Base-by-base conservation (phyloP, 37 sponge, comb jelly and placozoan species). In the Theonella swinhoei region DNA sequence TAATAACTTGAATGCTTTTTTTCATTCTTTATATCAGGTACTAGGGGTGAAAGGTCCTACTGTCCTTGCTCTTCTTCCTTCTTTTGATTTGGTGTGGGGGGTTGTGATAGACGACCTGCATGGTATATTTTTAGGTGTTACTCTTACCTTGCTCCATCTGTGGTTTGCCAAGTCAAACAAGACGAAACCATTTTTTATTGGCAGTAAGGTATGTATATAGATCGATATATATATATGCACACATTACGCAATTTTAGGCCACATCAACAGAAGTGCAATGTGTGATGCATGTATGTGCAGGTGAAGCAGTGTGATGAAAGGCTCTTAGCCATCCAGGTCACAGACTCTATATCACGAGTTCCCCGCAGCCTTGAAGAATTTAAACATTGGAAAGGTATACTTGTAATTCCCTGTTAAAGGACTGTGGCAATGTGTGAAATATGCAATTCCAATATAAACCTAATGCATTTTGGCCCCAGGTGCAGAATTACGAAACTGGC, bases 31-130 rank as follows among this genome's bases (percentile, higher is more conserved):
- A n/a, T n/a, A n/a, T n/a, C 36, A 69, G 70, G 70, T 69, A 30
- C 22, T 20, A 31, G 70, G 70, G 36, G 36, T 69, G 3, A 69
- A 69, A 69, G 70, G 70, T n/a, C 35, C 36, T 30, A 30, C 70
- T 69, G 70, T 69, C 22, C 34, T 69, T 35, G 70, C 70, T 69
- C 32, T 69, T 30, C 70, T 31, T 30, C 70, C 70, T 4, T 34
- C 20, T 2, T 69, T 69, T 69, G 70, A 69, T 69, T 31, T 30
- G 28, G 70, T 69, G 36, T 34, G 32, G 22, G 70, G 70, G 32
- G 36, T 69, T 30, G 70, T 19, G 33, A 69, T 69, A 35, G 70
- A 69, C 29, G 32, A 35, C 29, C 32, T 69, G 32, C 70, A 69
- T 34, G 32, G 70, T 30, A 20, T 69, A 23, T 69, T 31, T 30